Percentiles rank a stretch among this genome's conserved stretches.
These are phyloP conservation scores for Chloroceryle aenea DNA, from an alignment of 2,113 vertebrate genomes.

Conservation along the genomic window DNA sequence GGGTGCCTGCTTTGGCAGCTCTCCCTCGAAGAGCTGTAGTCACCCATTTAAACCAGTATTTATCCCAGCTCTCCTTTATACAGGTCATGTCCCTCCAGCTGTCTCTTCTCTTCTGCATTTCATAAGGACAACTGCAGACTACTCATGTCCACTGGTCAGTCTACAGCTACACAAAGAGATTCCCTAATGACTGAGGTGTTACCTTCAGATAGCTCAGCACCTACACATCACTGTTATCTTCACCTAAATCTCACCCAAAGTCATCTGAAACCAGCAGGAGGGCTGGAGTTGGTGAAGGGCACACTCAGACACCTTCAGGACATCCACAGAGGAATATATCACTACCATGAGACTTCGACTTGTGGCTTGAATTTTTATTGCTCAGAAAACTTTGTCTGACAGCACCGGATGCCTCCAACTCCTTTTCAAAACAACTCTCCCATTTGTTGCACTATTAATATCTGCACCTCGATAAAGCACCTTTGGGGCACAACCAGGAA, in stretches of 20 bases:
- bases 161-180: accelerated
- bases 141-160: neutral
- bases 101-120: neutral
- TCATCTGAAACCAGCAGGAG: neutral
- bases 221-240: neutral
- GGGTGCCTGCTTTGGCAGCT: neutral
- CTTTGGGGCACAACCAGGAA: neutral
- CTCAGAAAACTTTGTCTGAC: neutral
- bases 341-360: neutral
- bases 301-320: neutral
- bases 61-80: neutral
- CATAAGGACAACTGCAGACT: neutral
- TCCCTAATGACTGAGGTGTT: neutral
- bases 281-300: neutral
- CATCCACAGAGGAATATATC: neutral
- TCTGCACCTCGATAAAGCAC: neutral
- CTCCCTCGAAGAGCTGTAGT: neutral
- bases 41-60: neutral
- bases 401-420: neutral
- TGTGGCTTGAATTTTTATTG: neutral
- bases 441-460: neutral
- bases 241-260: neutral
- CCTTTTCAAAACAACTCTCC: neutral
- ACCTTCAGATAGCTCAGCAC: neutral
- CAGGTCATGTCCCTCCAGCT: neutral